Conservation (phyloP, 2,113 vertebrate genomes). For the Atlantisia rogersi region DNA sequence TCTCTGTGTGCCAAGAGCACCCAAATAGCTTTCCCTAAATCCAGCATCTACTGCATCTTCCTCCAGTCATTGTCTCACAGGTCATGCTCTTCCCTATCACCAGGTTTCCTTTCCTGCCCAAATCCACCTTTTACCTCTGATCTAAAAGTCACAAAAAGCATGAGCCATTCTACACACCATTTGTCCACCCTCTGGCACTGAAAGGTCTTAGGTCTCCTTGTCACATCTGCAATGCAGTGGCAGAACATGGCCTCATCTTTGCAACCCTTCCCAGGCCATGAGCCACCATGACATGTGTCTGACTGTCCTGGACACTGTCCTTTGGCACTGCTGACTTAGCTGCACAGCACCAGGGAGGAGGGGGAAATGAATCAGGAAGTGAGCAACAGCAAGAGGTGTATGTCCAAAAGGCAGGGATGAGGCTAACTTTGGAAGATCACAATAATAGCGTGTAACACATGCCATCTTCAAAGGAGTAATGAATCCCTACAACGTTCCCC, state of each 20-base stretch:
- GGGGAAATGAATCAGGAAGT: constrained; percentile 58
- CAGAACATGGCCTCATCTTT: neutral
- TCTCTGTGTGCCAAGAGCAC: neutral
- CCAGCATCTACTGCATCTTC: neutral
- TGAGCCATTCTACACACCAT: neutral
- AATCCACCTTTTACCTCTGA: neutral
- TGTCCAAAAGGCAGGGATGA: constrained; percentile 48
- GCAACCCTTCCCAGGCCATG: neutral
- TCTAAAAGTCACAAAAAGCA: neutral
- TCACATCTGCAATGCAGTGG: neutral
- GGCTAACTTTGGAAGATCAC: constrained; percentile 19
- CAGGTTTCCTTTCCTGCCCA: neutral
- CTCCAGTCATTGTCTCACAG: neutral
- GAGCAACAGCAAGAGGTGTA: constrained; percentile 47
- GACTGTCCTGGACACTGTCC: neutral
- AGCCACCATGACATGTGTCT: constrained; percentile 15
- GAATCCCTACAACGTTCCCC: constrained; percentile 43
- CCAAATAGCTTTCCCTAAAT: neutral
- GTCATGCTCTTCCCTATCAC: neutral
- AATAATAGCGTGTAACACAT: constrained; percentile 40
- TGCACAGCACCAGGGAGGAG: constrained; percentile 43
- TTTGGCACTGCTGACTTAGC: constrained; percentile 35
- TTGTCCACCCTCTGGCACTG: neutral
- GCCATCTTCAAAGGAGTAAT: constrained; percentile 65
- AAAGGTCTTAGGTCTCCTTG: neutral